These are phyloP conservation scores for Myxocyprinus asiaticus DNA, from an alignment of 2,113 vertebrate genomes.

Conservation along the genomic window DNA sequence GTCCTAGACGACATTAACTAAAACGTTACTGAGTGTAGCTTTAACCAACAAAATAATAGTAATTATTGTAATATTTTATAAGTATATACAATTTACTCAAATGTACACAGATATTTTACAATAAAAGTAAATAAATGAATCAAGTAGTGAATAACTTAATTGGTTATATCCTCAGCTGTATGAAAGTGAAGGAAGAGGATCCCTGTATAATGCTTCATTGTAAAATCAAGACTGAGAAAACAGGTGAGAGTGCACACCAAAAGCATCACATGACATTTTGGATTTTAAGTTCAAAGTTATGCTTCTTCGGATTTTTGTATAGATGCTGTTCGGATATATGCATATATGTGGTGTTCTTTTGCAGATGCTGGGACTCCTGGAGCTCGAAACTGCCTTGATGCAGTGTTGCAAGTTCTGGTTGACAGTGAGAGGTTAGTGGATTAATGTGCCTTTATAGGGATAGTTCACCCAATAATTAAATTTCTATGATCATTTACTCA, in stretches of 20 bases:
- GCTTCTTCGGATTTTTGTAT: too few species aligned
- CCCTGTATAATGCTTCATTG: constrained; percentile 71
- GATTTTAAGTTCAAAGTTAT: too few species aligned
- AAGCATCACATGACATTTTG: neutral
- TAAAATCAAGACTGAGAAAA: constrained; percentile 82
- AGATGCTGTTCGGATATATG: too few species aligned
- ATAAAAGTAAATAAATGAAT: neutral
- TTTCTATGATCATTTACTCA: too few species aligned
- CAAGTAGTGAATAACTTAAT: neutral
- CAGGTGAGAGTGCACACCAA: constrained; percentile 65
- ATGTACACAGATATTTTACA: too few species aligned
- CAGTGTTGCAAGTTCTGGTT: constrained; percentile 77
- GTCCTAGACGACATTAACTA: too few species aligned
- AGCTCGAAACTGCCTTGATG: constrained; percentile 76
- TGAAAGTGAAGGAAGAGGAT: neutral
- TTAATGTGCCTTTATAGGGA: too few species aligned
- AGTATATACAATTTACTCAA: too few species aligned
- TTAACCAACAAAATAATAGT: too few species aligned
- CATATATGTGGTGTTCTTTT: neutral
- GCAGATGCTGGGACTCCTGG: constrained; percentile 74
- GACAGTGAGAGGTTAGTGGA: constrained; percentile 75
- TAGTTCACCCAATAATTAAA: too few species aligned
- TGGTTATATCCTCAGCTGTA: neutral
- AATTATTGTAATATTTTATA: too few species aligned
- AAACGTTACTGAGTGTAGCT: too few species aligned